phyloP scores from a whole-genome alignment of 1,140 invertebrate genomes.

The Heterodera carotae region DNA sequence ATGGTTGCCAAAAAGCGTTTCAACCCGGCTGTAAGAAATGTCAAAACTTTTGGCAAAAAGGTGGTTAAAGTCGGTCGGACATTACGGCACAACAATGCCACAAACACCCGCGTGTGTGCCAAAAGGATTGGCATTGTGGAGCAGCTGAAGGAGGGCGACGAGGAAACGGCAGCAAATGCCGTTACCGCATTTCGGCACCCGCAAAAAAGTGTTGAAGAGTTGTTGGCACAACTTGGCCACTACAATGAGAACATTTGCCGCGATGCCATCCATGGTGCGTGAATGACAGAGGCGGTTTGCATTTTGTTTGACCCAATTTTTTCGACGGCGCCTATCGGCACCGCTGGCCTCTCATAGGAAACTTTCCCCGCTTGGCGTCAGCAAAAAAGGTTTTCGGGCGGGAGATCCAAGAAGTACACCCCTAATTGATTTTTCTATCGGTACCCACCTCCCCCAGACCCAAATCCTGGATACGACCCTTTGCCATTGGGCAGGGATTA shows the following conservation, averaged over 20 bases:
- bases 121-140: constrained; percentile 23
- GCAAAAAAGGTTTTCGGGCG: no score
- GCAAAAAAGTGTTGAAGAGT: constrained; percentile 9
- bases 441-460: no score
- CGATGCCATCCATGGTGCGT: constrained; percentile 19
- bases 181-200: background rate
- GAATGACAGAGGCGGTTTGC: background rate
- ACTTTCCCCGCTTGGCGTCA: no score
- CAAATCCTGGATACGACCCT: no score
- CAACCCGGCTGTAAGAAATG: constrained; percentile 24
- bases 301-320: no score
- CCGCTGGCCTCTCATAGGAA: no score
- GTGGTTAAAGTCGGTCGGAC: constrained; percentile 8
- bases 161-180: background rate
- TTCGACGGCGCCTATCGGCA: no score
- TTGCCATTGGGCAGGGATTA: no score
- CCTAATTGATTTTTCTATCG: no score
- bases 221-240: constrained; percentile 16
- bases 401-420: no score
- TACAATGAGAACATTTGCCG: constrained; percentile 30
- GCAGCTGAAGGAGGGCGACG: background rate
- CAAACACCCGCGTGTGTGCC: constrained; percentile 6
- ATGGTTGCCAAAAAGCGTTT: background rate
- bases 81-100: constrained; percentile 15
- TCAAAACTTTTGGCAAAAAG: constrained; percentile 20